Conservation (phyloP, 2,888 invertebrate species). For the Cerastis leucographa region DNA sequence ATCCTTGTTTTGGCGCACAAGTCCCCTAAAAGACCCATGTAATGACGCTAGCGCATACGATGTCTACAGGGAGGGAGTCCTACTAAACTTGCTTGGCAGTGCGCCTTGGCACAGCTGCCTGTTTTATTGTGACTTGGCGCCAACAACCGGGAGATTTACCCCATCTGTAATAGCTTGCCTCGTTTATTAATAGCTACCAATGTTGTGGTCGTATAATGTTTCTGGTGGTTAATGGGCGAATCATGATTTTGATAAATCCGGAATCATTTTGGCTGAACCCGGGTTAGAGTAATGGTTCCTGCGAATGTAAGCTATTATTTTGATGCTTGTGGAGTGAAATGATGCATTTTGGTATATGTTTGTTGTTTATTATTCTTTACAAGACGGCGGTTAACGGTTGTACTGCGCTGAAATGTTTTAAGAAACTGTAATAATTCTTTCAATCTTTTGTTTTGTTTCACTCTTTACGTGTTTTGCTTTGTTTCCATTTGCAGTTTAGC, state of each 20-base stretch:
- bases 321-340: slow-evolving; percentile 44
- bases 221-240: slow-evolving; percentile 76
- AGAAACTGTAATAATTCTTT: slow-evolving; percentile 15
- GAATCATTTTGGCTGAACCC: slow-evolving; percentile 69
- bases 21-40: slow-evolving; percentile 53
- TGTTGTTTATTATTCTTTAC: slow-evolving; percentile 31
- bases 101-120: slow-evolving; percentile 82
- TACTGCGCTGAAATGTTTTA: slow-evolving; percentile 19
- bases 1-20: slow-evolving; percentile 62
- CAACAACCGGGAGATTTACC: slow-evolving; percentile 82
- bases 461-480: neutral
- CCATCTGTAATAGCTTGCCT: slow-evolving; percentile 79
- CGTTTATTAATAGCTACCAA: slow-evolving; percentile 80
- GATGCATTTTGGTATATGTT: slow-evolving; percentile 33
- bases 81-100: slow-evolving; percentile 83
- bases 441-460: neutral
- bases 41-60: slow-evolving; percentile 61
- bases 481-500: neutral
- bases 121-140: slow-evolving; percentile 82
- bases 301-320: slow-evolving; percentile 57
- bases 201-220: slow-evolving; percentile 78
- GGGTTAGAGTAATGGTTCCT: slow-evolving; percentile 58
- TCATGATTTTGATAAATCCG: slow-evolving; percentile 78
- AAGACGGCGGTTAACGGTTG: neutral
- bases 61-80: slow-evolving; percentile 63